Evolutionary conservation across 2,797 vertebrate genomes (phyloP), one percentile per base, ranked within the genome.

Genomic region (Pangasius krempfi): DNA sequence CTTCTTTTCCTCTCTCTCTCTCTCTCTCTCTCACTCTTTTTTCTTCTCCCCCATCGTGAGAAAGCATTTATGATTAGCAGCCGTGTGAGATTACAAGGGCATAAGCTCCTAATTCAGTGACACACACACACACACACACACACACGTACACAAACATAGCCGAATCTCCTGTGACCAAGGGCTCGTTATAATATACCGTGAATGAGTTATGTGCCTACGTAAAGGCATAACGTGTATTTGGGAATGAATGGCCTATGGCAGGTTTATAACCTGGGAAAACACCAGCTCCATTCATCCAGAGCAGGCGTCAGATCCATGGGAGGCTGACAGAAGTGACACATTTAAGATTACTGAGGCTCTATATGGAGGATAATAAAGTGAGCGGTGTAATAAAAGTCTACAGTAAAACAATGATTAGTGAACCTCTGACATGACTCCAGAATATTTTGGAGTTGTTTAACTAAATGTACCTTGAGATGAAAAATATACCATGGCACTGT

Each of bases 41-140:
- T 7, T 20, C 37, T 25, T 73, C n/a, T 33, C 47, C 78, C 52
- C 12, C n/a, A 72, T 22, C 89, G 88, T 91, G 92, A 89, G 90
- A 92, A 90, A 89, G 33, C 56, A 2, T 56, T 87, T 91, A 88
- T 91, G 89, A 94, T 94, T 91, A 94, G 80, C 87, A 92, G 91
- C 87, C 44, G 78, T 47, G 20, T 78, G 50, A 80, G 66, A 79
- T 85, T 56, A 84, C 64, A 86, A 75, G 33, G 60, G 3, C 76
- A 20, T 54, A 33, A 56, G 16, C n/a, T 56, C n/a, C 5, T 76
- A 10, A 56, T 54, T 79, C 76, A 79, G 1, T 79, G 30, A 73
- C 68, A 87, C 30, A 9, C 73, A 73, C n/a, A 85, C 30, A 79
- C 88, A 60, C 75, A 64, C 25, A 4, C 62, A 89, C 68, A 87